Percentiles rank a stretch among this genome's conserved stretches.
phyloP scores from a whole-genome alignment of 2,888 invertebrate species.

The Lordiphosa andalusiaca region DNA sequence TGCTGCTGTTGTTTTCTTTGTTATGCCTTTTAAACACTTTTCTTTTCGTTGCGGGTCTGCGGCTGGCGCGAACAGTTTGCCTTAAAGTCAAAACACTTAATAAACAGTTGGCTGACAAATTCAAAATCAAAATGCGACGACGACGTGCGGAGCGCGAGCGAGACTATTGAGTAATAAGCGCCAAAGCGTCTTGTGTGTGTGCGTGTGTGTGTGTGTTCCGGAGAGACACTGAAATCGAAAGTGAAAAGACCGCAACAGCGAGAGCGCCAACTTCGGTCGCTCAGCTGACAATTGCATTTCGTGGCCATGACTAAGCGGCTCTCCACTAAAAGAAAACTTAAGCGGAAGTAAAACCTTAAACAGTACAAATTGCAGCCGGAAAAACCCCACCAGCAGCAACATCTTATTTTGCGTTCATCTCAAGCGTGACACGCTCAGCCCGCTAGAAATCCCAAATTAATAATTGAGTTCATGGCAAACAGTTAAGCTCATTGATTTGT shows the following conservation, averaged over 20 bases:
- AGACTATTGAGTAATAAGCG: conserved; percentile 68
- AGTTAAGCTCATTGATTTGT: conserved; percentile 15
- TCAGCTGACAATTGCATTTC: conserved; percentile 9
- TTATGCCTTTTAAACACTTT: conserved; percentile 8
- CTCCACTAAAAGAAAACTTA: conserved; percentile 22
- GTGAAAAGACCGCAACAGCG: conserved; percentile 59
- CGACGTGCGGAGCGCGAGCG: conserved; percentile 34
- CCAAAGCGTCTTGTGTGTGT: conserved; percentile 43
- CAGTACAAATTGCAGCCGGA: conserved; percentile 65
- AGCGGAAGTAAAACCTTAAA: conserved; percentile 57
- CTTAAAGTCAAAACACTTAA: conserved; percentile 75
- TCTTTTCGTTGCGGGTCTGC: conserved; percentile 30
- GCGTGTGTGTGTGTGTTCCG: conserved; percentile 8
- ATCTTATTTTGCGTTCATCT: conserved; percentile 50
- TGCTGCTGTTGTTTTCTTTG: conserved; percentile 14
- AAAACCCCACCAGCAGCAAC: conserved; percentile 50
- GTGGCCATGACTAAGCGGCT: conserved; percentile 2
- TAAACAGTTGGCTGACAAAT: conserved; percentile 76
- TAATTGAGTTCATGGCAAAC: conserved; percentile 8
- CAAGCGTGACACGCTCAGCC: conserved; percentile 52
- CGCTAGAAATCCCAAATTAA: conserved; percentile 21
- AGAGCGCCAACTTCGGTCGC: conserved; percentile 14
- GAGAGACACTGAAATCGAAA: conserved; percentile 72
- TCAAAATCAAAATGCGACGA: conserved; percentile 63
- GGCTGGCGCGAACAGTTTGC: conserved; percentile 67